Evolutionary conservation across 2,113 vertebrate species (phyloP), one percentile per base, ranked within the genome.

Genomic region (Pangasianodon hypophthalmus): DNA sequence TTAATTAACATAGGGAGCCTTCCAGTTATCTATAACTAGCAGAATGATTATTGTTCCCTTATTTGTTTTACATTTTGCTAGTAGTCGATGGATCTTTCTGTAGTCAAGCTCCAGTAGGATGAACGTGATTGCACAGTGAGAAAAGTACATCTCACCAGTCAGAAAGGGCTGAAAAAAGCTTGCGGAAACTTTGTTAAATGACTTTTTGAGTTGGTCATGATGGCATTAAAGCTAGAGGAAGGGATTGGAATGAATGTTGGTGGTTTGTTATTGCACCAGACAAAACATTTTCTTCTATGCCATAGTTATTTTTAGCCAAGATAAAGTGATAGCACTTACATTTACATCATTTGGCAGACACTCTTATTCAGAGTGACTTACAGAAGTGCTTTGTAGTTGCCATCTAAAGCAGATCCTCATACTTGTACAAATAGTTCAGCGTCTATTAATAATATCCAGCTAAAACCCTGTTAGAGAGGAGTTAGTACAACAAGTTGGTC

Each of bases 1-100:
- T 14, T 87, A 89, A 91, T 91, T 94, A 56, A 19, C 50, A 54
- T 8, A 2, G 26, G 26, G 77, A 32, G 26, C 50, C 46, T 80
- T 80, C 2, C 24, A 80, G 24, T 29, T 50, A 50, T 50, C 26
- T 80, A n/a, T 50, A 54, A 21, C 16, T 32, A 18, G 29, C 0
- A 2, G 77, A 50, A 52, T 81, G 26, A 81, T 81, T 7, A n/a
- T 52, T 81, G 14, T 81, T 80, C 26, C 1, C 24, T 77, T 48
- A 29, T 29, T 77, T 50, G 16, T 50, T 29, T 48, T 26, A 48
- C 4, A 83, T 37, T 50, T 82, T 21, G 50, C 54, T 83, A 54
- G 80, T 82, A 3, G 29, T 82, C 4, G 24, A 37, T 10, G 16
- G 6, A 37, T 58, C 0, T 58, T 29, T 44, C 5, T 41, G 50